These are phyloP conservation scores for Lamellibrachia luymesi DNA, from an alignment of 1,140 invertebrate species.

Conservation along the genomic window DNA sequence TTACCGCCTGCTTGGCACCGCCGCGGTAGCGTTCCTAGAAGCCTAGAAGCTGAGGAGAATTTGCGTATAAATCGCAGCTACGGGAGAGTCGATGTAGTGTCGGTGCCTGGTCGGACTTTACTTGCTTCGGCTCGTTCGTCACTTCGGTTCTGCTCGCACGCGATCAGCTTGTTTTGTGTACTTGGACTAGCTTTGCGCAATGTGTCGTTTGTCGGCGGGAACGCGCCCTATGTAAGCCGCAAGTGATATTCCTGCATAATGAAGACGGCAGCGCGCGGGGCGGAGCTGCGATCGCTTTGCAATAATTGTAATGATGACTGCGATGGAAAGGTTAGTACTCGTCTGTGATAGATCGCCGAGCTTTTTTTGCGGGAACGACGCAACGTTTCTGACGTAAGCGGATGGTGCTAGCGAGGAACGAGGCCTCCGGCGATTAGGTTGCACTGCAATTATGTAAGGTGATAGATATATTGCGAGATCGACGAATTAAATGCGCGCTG, in stretches of 20 bases:
- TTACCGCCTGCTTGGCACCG: neutral
- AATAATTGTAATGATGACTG: constrained; percentile 5
- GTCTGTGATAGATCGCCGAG: neutral
- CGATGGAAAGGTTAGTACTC: neutral
- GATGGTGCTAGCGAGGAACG: neutral
- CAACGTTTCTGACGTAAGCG: neutral
- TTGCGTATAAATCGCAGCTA: neutral
- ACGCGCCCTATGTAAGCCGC: neutral
- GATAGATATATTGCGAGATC: neutral
- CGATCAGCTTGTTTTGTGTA: neutral
- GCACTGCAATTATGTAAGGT: neutral
- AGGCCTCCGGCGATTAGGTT: neutral
- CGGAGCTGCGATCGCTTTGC: neutral
- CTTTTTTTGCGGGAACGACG: neutral
- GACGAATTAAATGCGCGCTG: neutral
- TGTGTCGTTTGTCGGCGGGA: neutral
- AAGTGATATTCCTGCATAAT: neutral
- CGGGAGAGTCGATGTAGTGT: neutral
- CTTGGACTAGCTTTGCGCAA: neutral
- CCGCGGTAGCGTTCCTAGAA: neutral
- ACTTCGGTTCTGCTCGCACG: neutral
- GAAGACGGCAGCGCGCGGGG: neutral
- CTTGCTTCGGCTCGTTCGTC: neutral
- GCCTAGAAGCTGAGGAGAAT: neutral
- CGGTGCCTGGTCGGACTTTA: neutral